Conservation (phyloP, 2,888 invertebrate species). For the Trachelus stipa region DNA sequence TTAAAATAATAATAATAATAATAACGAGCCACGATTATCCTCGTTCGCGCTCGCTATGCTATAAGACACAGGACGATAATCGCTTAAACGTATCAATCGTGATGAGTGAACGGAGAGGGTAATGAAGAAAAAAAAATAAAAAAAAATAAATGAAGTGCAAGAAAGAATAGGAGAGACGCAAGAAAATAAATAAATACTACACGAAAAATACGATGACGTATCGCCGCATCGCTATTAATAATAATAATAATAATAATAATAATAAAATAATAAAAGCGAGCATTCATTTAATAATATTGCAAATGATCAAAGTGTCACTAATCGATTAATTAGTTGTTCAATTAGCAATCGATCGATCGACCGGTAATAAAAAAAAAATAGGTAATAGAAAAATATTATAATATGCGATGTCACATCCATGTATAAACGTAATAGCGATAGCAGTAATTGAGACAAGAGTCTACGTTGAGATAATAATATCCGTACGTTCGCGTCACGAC, state of each 20-base stretch:
- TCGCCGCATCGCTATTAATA: constrained; percentile 40
- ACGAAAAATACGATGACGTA: neutral
- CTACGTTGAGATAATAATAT: neutral
- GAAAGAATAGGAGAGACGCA: constrained; percentile 1
- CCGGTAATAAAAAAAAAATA: neutral
- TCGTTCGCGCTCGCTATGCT: neutral
- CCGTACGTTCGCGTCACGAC: neutral
- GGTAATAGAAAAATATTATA: neutral
- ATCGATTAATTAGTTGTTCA: neutral
- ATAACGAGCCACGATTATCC: neutral
- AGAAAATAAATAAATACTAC: constrained; percentile 24
- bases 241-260: constrained; percentile 34
- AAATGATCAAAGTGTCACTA: constrained; percentile 18
- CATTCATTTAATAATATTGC: constrained; percentile 26
- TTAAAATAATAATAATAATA: neutral
- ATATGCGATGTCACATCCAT: neutral
- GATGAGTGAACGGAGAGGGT: neutral
- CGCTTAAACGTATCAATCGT: neutral
- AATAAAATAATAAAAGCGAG: constrained; percentile 31
- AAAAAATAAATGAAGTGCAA: neutral
- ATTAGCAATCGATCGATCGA: constrained; percentile 19
- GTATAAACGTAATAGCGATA: neutral
- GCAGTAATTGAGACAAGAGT: neutral
- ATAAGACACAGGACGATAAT: neutral
- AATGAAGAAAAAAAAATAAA: neutral